Base-by-base conservation (phyloP, 2,888 invertebrate genomes). In the Dryadula phaetusa region DNA sequence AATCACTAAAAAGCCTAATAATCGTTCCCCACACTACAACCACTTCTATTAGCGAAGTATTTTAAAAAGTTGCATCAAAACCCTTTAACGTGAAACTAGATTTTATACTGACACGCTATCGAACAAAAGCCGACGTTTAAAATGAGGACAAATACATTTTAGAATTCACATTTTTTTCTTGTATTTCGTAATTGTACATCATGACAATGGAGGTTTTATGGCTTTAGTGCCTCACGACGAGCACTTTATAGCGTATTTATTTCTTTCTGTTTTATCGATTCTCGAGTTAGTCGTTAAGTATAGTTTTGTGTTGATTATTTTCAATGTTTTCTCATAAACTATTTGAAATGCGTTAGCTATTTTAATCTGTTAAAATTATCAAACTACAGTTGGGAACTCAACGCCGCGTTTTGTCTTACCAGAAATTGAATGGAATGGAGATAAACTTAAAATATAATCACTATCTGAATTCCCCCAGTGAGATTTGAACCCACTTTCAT, bases 171-270 rank as follows among this genome's bases (percentile, higher is more conserved):
- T 60, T 60, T 60, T 60, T 60, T 60, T 28, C 42, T 60, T 32
- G 60, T 46, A 16, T 32, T 32, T 42, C 32, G 60, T 60, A 60
- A 60, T 60, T 60, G 60, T 60, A 46, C 60, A 46, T 46, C 18
- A 60, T 46, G 44, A 60, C 44, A 56, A 56, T 56, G n/a, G 56
- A 28, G 32, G 60, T 60, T 60, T 60, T 60, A 60, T 60, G 60
- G 60, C 60, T 46, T 60, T 32, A 44, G 60, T 46, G 44, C 16
- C 18, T 14, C 7, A 25, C 46, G 28, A 60, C 44, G 32, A 28
- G 42, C 28, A 60, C 20, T 60, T 60, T 60, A 46, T 60, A 46
- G 60, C 44, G 32, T 32, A 60, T 60, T 60, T 60, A 60, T 44
- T n/a, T 60, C 60, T 60, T 60, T 28, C 16, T 44, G 42, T 14